Evolutionary conservation across 2,113 vertebrate species (phyloP), one percentile per base, ranked within the genome.

Genomic region (Trichechus manatus): DNA sequence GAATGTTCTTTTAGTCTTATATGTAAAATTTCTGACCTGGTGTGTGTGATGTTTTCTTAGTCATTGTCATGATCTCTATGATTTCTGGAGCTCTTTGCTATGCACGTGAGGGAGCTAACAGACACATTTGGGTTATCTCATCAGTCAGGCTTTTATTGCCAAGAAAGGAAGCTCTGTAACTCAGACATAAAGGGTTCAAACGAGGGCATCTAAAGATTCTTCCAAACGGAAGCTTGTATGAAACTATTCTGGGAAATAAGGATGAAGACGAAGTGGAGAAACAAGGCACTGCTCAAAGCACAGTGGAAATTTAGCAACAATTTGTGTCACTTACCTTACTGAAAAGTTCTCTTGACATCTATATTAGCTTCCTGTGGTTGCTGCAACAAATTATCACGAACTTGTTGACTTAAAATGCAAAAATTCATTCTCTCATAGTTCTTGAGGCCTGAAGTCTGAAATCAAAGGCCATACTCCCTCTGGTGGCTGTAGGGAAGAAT

Each of bases 71-170:
- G 3, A 89, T 91, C 19, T 63, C 25, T 74, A 0, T 86, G 31
- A 64, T 78, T 91, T 89, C 19, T 88, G 17, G 63, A 96, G 61
- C 22, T 75, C 33, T 93, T 74, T 66, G 10, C 63, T 88, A 27
- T 86, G 39, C n/a, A 20, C 74, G 13, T 91, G 5, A 95, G 50
- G 9, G 31, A 64, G 4, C 72, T 75, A 87, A 94, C 13, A 82
- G 50, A 63, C 25, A 63, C 10, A 70, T 39, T 13, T 86, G 61
- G 33, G 5, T 92, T 96, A 91, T 82, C 19, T 91, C 81, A 74
- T 89, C 79, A 87, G 44, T 86, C 72, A 89, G 72, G 36, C 14
- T 95, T 33, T 72, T 68, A 74, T 11, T 96, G 50, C 53, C 47
- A 78, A 59, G 31, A 63, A 96, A 89, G 23, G 15, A n/a, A 91